phyloP scores from a whole-genome alignment of 2,888 invertebrate genomes.

The Ypsolopha scabrella region DNA sequence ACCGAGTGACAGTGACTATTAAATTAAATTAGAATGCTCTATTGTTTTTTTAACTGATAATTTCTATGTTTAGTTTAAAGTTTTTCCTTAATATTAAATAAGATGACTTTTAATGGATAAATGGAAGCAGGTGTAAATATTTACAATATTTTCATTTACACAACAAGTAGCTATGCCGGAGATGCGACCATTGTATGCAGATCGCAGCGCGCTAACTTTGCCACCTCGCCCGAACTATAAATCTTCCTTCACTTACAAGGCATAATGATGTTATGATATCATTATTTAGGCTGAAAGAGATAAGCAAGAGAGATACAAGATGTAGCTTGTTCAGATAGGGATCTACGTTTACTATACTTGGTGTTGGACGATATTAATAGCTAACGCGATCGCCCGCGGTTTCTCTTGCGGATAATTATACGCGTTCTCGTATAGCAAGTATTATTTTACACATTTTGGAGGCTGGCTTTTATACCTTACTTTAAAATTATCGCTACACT shows the following conservation, averaged over 20 bases:
- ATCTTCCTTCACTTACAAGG: conserved; percentile 34
- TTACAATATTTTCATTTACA: conserved; percentile 26
- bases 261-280: conserved; percentile 46
- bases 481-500: too few species aligned
- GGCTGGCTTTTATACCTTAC: too few species aligned
- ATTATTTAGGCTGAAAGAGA: conserved; percentile 23
- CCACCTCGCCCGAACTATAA: conserved; percentile 32
- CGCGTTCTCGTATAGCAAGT: neutral
- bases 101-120: too few species aligned
- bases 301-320: conserved; percentile 21
- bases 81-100: too few species aligned
- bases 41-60: too few species aligned
- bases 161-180: conserved; percentile 12
- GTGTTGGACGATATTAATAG: conserved; percentile 7
- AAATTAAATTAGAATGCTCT: too few species aligned
- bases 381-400: too few species aligned
- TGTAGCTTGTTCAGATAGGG: conserved; percentile 9
- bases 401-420: conserved; percentile 8
- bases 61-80: too few species aligned
- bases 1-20: too few species aligned
- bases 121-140: conserved; percentile 16
- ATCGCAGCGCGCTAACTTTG: conserved; percentile 43
- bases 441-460: too few species aligned
- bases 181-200: conserved; percentile 49
- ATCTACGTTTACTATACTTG: conserved; percentile 10